These are phyloP conservation scores for Tribolium freemani DNA, from an alignment of 2,888 invertebrate species.

Conservation along the genomic window DNA sequence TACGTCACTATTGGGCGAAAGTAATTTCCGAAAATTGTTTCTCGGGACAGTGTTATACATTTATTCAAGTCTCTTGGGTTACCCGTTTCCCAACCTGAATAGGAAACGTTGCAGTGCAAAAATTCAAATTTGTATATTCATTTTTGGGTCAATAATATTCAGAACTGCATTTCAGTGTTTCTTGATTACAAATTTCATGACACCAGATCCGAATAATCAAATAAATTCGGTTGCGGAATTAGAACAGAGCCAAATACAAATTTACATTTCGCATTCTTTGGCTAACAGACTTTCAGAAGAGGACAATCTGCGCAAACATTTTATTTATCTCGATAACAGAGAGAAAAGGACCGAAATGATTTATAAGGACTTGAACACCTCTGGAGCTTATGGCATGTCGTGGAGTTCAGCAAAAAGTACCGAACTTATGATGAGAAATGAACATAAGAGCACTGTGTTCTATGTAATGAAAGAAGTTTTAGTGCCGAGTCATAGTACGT, in stretches of 20 bases:
- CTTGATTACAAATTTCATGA: constrained; percentile 3
- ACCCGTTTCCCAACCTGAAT: background rate
- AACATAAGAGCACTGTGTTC: constrained; percentile 1
- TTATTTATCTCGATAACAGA: background rate
- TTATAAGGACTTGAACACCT: constrained; percentile 3
- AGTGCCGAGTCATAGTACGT: constrained; percentile 31
- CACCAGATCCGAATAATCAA: background rate
- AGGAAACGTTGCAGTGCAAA: background rate
- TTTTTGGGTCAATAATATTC: constrained; percentile 1
- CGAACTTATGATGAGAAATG: background rate
- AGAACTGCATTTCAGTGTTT: constrained; percentile 22
- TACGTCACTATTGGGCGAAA: background rate
- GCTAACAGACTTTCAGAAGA: background rate
- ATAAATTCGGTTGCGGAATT: background rate
- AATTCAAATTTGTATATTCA: background rate
- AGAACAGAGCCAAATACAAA: background rate
- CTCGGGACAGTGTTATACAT: background rate
- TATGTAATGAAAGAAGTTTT: constrained; percentile 38
- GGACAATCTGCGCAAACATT: background rate
- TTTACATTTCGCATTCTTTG: background rate
- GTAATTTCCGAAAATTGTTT: background rate
- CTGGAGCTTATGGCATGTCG: background rate
- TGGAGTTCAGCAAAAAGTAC: background rate
- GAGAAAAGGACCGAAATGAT: background rate
- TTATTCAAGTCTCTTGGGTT: background rate